Percentiles rank a stretch among this genome's conserved stretches.
phyloP scores from a whole-genome alignment of 2,113 vertebrate species.

The Daphoenositta chrysoptera region DNA sequence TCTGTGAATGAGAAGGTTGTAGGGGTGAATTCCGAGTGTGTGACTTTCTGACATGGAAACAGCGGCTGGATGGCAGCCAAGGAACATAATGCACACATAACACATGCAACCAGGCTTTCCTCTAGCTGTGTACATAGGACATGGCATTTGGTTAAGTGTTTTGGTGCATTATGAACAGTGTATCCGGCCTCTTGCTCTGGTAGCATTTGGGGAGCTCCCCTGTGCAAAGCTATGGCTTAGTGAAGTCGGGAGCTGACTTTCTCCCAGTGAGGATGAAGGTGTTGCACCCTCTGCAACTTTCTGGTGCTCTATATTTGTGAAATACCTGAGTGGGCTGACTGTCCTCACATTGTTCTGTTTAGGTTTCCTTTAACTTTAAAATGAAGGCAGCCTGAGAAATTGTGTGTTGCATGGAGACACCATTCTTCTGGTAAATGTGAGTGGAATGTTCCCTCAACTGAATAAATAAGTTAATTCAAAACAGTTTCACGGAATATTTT shows the following conservation, averaged over 20 bases:
- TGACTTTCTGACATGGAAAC: background rate
- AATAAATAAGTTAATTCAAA: conserved; percentile 49
- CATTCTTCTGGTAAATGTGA: background rate
- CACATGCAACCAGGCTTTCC: background rate
- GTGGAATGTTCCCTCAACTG: background rate
- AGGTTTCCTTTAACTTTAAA: background rate
- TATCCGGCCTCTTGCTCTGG: background rate
- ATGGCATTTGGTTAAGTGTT: background rate
- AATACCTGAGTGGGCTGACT: background rate
- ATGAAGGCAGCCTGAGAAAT: background rate
- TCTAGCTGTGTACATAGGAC: background rate
- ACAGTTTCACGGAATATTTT: conserved; percentile 27
- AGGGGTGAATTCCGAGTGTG: background rate
- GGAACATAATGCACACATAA: background rate
- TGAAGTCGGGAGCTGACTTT: background rate
- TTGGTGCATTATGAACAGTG: background rate
- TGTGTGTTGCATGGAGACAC: background rate
- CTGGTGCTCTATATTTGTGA: background rate
- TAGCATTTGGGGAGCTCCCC: background rate
- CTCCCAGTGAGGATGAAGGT: background rate
- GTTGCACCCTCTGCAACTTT: background rate
- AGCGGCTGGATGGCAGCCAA: background rate
- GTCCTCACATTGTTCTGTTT: background rate
- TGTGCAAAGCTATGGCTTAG: background rate
- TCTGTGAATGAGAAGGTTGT: background rate